A percentile compares a stretch with the other conserved stretches of the same genome.
Conservation (phyloP, 2,797 vertebrate genomes). For the Takifugu rubripes region DNA sequence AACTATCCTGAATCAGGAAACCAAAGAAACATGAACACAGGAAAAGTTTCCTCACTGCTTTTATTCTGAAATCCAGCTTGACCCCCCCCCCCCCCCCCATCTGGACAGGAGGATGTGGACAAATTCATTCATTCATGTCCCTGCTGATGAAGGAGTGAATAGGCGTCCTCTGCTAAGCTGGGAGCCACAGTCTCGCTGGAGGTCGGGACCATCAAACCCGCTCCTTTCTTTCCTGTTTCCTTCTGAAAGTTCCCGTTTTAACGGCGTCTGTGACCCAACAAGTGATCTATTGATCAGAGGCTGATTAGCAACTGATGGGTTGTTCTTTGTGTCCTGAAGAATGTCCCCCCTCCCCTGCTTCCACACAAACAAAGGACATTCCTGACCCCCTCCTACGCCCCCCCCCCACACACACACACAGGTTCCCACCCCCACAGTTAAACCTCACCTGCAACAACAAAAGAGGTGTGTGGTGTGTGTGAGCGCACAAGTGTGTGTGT, state of each 20-base stretch:
- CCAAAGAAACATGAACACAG: not conserved
- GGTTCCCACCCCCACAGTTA: conserved; percentile 4
- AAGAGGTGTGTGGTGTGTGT: conserved; percentile 3
- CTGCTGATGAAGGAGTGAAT: not conserved
- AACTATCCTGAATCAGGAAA: not conserved
- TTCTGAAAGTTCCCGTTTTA: no score
- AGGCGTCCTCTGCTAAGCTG: no score
- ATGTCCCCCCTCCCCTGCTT: not conserved
- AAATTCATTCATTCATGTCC: not conserved
- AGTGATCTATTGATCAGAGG: not conserved
- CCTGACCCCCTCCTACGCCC: conserved; percentile 12
- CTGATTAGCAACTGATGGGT: not conserved
- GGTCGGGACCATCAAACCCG: no score
- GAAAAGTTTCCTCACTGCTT: not conserved
- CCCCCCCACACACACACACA: not conserved
- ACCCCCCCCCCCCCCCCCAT: not conserved
- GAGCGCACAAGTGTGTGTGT: conserved; percentile 1
- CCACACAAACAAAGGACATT: conserved; percentile 54
- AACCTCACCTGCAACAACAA: conserved; percentile 37
- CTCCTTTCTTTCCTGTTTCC: no score
- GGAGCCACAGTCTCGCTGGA: no score
- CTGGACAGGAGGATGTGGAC: not conserved
- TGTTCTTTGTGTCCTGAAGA: not conserved
- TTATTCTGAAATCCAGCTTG: conserved; percentile 6
- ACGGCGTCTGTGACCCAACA: no score